Evolutionary conservation across 2,113 vertebrate genomes (phyloP), one percentile per base, ranked within the genome.

Genomic region (Bos indicus): DNA sequence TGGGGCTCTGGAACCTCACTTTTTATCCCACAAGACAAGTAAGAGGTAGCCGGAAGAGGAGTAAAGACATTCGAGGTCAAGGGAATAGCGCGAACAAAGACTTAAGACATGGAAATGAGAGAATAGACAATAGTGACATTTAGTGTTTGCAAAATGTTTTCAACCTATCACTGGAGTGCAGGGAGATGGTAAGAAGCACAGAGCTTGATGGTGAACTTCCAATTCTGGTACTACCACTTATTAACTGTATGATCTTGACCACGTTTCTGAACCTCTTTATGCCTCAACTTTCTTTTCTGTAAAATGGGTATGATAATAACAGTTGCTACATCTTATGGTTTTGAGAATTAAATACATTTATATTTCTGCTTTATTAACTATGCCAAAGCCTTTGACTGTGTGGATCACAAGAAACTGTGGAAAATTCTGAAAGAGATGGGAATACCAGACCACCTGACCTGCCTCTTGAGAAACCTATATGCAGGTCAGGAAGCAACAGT

Each of bases 231-330:
- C 52, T 23, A 48, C 2, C 33, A 46, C 26, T 52, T 96, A 77
- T 10, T 71, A 71, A 23, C 74, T 88, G 51, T n/a, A 30, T 59
- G 74, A 33, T 3, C 52, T 74, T 3, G 11, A 25, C 57, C 33
- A 59, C 25, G 2, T 36, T 43, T 48, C 87, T 11, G 26, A 77
- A 36, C 11, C 6, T 52, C 51, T 67, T 74, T 90, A 77, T 26
- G 87, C 48, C 90, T 86, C 23, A 15, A 57, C 62, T 71, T 83
- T 85, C 81, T 82, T 86, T 90, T 48, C n/a, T 60, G 23, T 64
- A 43, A 89, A 74, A 78, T 15, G 40, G 54, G 11, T 15, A 15
- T 60, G 52, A 67, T 81, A 23, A 7, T 52, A 48, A 62, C 1
- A 56, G 62, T 14, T 51, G 19, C 51, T 36, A 5, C 21, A 7